Percentiles rank a stretch among this genome's conserved stretches.
Evolutionary conservation across 2,113 vertebrate species (phyloP).

Genomic region (Maccullochella peelii): DNA sequence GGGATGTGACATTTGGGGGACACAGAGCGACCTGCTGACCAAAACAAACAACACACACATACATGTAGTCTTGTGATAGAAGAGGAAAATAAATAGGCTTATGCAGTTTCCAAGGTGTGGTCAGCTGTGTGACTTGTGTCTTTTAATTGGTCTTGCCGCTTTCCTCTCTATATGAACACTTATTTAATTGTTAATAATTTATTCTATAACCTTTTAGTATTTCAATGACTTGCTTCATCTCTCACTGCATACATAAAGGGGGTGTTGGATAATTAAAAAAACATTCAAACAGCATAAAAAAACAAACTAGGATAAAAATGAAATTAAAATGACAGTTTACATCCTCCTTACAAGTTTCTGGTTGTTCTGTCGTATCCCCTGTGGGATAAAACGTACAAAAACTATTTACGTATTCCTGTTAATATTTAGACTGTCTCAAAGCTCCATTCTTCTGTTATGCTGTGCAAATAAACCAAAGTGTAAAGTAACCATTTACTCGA

Average conservation of each 20-base stretch:
- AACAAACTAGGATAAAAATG: background rate
- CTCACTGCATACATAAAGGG: background rate
- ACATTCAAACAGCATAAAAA: background rate
- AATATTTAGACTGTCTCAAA: background rate
- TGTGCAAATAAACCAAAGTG: constrained; percentile 16
- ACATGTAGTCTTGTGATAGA: constrained; percentile 40
- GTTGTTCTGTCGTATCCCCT: background rate
- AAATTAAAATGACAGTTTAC: background rate
- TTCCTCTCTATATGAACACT: background rate
- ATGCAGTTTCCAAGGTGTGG: constrained; percentile 56
- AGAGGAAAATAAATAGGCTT: constrained; percentile 46
- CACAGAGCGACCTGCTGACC: constrained; percentile 20
- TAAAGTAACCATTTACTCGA: background rate
- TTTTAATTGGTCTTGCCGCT: background rate
- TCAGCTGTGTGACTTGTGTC: constrained; percentile 18
- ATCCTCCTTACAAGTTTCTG: background rate
- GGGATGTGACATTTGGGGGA: constrained; percentile 39
- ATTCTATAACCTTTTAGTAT: background rate
- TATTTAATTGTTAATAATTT: background rate
- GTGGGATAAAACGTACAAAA: background rate
- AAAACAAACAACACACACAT: constrained; percentile 37
- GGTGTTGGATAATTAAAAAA: background rate
- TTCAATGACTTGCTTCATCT: background rate
- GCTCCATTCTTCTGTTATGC: background rate
- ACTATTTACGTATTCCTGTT: background rate